Evolutionary conservation across 2,113 vertebrate species (phyloP).

Genomic region (Mola mola): DNA sequence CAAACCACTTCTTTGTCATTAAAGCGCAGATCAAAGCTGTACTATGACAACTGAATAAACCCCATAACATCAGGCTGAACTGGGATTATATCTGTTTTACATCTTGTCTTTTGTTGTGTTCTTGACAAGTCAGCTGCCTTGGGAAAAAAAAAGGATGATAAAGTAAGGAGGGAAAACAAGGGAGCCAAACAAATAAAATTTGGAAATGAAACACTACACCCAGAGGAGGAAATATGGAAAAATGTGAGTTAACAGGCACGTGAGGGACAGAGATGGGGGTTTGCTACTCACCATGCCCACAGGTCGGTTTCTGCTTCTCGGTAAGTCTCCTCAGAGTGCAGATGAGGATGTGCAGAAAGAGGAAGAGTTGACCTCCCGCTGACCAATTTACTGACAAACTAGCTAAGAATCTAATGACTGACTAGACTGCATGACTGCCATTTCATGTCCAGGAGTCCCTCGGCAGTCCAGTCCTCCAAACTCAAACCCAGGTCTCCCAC

Average conservation of each 20-base stretch:
- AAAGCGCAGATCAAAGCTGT: not conserved
- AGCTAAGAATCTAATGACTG: conserved; percentile 31
- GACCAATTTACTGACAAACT: conserved; percentile 38
- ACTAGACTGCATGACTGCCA: conserved; percentile 37
- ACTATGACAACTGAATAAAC: too few relatives aligned
- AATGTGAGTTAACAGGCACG: conserved; percentile 26
- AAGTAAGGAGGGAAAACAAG: conserved; percentile 2
- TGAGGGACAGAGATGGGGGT: conserved; percentile 39
- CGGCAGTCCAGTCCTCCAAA: conserved; percentile 45
- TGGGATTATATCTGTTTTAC: conserved; percentile 32
- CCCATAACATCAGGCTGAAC: conserved; percentile 3
- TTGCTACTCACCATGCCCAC: conserved; percentile 72
- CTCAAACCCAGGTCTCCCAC: conserved; percentile 25
- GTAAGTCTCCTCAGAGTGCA: conserved; percentile 63
- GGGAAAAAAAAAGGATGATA: not conserved
- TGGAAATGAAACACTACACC: conserved; percentile 17
- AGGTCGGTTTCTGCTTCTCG: conserved; percentile 39
- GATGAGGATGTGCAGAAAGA: conserved; percentile 63
- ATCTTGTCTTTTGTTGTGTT: conserved; percentile 5
- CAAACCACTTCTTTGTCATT: too few relatives aligned
- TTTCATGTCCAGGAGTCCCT: conserved; percentile 55
- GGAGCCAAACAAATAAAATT: conserved; percentile 21
- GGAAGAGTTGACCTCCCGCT: conserved; percentile 48
- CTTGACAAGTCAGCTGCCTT: conserved; percentile 26
- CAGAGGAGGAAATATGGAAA: conserved; percentile 19